Percentiles rank a stretch among this genome's conserved stretches.
Evolutionary conservation across 1,140 invertebrate species (phyloP).

Genomic region (Eufriesea mexicana): DNA sequence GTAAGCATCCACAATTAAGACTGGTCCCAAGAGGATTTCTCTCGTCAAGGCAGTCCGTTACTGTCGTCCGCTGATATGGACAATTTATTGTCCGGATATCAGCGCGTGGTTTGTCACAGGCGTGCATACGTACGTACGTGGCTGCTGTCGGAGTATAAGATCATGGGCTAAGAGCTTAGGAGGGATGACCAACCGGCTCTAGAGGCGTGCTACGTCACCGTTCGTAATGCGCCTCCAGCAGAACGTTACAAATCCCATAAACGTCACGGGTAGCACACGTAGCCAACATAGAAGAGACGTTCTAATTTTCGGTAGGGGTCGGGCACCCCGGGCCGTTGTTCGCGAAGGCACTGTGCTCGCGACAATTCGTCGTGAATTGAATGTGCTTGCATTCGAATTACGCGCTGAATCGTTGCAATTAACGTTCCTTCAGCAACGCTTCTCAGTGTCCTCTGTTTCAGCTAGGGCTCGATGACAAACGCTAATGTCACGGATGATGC

Average conservation of each 20-base stretch:
- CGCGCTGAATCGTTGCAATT: constrained; percentile 60
- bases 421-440: constrained; percentile 56
- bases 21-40: constrained; percentile 24
- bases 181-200: constrained; percentile 36
- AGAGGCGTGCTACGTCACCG: constrained; percentile 39
- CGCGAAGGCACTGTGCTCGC: not conserved
- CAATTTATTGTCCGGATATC: constrained; percentile 63
- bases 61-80: constrained; percentile 41
- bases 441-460: not conserved
- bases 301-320: constrained; percentile 40
- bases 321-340: constrained; percentile 41
- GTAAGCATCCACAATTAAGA: not conserved
- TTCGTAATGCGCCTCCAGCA: constrained; percentile 43
- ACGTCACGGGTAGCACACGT: constrained; percentile 13
- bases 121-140: not conserved
- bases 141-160: constrained; percentile 41
- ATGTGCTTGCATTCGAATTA: constrained; percentile 37
- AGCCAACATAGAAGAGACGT: constrained; percentile 9
- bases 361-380: constrained; percentile 52
- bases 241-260: constrained; percentile 46
- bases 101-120: constrained; percentile 40
- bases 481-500: constrained; percentile 42
- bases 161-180: constrained; percentile 52
- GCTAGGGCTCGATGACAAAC: constrained; percentile 28
- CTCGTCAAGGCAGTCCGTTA: constrained; percentile 22